Conservation (phyloP, 2,113 vertebrate genomes). For the Varanus salvator region DNA sequence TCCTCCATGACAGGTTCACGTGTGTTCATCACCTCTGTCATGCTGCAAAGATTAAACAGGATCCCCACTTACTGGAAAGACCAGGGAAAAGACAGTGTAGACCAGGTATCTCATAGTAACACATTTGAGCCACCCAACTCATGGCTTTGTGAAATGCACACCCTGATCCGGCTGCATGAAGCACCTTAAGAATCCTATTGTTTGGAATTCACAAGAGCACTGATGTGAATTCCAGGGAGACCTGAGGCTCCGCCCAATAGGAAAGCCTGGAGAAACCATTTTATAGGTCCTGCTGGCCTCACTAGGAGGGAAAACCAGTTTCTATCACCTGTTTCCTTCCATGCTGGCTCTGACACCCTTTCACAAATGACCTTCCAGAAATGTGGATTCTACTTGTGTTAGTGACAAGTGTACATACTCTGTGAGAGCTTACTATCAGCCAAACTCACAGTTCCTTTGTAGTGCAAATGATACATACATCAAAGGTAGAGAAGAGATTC, state of each 20-base stretch:
- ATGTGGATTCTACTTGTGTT: background rate
- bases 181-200: background rate
- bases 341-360: background rate
- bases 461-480: background rate
- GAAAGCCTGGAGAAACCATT: background rate
- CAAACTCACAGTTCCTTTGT: background rate
- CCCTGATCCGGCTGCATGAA: background rate
- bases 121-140: background rate
- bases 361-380: background rate
- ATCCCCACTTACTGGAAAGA: slow-evolving; percentile 12
- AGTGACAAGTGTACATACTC: background rate
- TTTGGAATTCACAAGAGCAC: background rate
- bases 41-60: slow-evolving; percentile 72
- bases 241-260: background rate
- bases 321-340: background rate
- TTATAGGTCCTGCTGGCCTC: background rate
- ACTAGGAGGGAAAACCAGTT: background rate
- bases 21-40: slow-evolving; percentile 90
- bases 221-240: background rate
- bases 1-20: slow-evolving; percentile 86
- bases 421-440: background rate
- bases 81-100: background rate
- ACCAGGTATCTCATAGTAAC: background rate
- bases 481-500: background rate
- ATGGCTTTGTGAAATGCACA: background rate